Conservation (phyloP, 2,888 invertebrate species). For the Lamellibrachia satsuma region DNA sequence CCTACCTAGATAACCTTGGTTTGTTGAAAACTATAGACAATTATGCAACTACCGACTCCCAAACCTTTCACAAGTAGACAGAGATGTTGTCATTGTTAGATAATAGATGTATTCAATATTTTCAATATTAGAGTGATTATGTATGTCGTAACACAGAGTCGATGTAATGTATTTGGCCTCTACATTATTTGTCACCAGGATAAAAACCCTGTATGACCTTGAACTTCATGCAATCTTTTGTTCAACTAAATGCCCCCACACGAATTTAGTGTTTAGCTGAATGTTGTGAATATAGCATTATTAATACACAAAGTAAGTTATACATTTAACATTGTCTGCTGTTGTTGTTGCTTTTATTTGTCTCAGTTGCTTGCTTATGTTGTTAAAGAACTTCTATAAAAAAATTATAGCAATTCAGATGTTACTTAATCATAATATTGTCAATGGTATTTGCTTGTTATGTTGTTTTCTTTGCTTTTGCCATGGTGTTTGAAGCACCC, state of each 20-base stretch:
- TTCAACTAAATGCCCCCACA: neutral
- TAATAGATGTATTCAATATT: neutral
- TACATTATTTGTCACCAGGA: neutral
- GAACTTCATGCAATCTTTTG: neutral
- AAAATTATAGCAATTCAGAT: neutral
- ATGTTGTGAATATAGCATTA: slow-evolving; percentile 13
- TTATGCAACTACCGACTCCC: neutral
- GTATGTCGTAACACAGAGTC: neutral
- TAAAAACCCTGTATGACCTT: neutral
- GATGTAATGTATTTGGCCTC: neutral
- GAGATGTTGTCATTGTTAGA: neutral
- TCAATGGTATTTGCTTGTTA: neutral
- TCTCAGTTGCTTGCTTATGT: neutral
- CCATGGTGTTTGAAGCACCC: neutral
- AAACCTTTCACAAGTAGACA: slow-evolving; percentile 1
- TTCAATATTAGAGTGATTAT: slow-evolving; percentile 17
- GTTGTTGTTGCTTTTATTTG: slow-evolving; percentile 8
- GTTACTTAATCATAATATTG: neutral
- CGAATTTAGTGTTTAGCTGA: neutral
- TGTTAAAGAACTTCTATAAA: neutral
- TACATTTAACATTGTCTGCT: slow-evolving; percentile 17
- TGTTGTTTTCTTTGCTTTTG: neutral
- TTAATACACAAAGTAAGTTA: neutral
- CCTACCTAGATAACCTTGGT: neutral
- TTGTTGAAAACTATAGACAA: neutral